Conservation (phyloP, 2,888 invertebrate species). For the Anthrax anthrax region DNA sequence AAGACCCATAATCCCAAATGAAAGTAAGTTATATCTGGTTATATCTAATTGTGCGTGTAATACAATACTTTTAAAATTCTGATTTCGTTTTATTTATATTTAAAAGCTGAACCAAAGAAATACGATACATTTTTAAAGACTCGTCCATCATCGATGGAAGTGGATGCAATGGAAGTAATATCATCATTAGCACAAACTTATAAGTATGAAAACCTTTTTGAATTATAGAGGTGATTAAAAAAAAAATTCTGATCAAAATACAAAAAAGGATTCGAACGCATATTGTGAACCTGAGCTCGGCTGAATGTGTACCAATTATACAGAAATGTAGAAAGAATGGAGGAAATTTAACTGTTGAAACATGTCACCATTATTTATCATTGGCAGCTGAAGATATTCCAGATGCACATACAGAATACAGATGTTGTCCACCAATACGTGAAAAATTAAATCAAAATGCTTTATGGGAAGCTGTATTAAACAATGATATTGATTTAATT, state of each 20-base stretch:
- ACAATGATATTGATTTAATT: conserved; percentile 45
- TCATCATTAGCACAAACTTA: conserved; percentile 36
- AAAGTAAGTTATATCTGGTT: conserved; percentile 4
- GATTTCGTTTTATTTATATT: neutral
- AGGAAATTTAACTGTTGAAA: conserved; percentile 50
- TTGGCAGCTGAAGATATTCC: conserved; percentile 49
- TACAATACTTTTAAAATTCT: neutral
- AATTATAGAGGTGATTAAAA: neutral
- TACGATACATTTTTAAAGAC: conserved; percentile 49
- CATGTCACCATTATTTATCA: conserved; percentile 57
- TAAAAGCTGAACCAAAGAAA: conserved; percentile 39
- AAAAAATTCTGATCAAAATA: too few species aligned
- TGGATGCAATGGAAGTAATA: conserved; percentile 46
- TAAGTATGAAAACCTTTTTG: conserved; percentile 12
- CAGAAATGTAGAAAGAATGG: conserved; percentile 35
- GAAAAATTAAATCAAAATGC: conserved; percentile 43
- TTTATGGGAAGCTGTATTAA: conserved; percentile 47
- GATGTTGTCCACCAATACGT: conserved; percentile 59
- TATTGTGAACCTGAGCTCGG: conserved; percentile 52
- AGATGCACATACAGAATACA: conserved; percentile 48
- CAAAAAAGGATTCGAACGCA: conserved; percentile 44
- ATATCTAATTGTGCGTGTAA: too few species aligned
- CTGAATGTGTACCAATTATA: conserved; percentile 44
- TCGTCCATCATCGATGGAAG: conserved; percentile 52
- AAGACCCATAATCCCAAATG: conserved; percentile 16